Evolutionary conservation across 1,140 invertebrate genomes (phyloP), one percentile per base, ranked within the genome.

Genomic region (Brachionus manjavacas): DNA sequence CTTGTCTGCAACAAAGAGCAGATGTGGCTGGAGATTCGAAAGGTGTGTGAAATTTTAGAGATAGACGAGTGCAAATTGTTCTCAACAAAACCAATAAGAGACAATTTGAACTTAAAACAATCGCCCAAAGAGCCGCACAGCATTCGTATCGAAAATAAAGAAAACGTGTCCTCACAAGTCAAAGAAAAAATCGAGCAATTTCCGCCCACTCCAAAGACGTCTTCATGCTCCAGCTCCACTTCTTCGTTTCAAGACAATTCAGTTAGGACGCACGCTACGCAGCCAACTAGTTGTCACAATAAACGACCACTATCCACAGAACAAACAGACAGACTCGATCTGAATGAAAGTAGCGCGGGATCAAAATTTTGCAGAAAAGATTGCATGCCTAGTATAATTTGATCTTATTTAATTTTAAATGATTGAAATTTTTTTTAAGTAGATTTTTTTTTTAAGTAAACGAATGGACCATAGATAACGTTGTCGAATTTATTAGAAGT

Each of bases 401-500:
- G n/a, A n/a, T n/a, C n/a, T n/a, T n/a, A n/a, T n/a, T n/a, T n/a
- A n/a, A n/a, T n/a, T n/a, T n/a, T n/a, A n/a, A n/a, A n/a, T n/a
- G n/a, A n/a, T n/a, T n/a, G n/a, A n/a, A n/a, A n/a, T n/a, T n/a
- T n/a, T n/a, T n/a, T n/a, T n/a, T n/a, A n/a, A n/a, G n/a, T n/a
- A n/a, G n/a, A n/a, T 35, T 35, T 35, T 35, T 35, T 4, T 35
- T 35, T 35, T 35, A 6, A 41, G 52, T 81, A 25, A 39, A 81
- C 20, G 64, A 60, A 39, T 81, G 79, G 79, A 64, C 49, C 0
- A n/a, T 81, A 11, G 79, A 81, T 14, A 11, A 81, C 14, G 79
- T 81, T 8, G 52, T 81, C 14, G 52, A 81, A 20, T 81, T 64
- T 68, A 64, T 81, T 43, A 39, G 20, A 35, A 28, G 25, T 23